A percentile compares a stretch with the other conserved stretches of the same genome.
Evolutionary conservation across 2,888 invertebrate genomes (phyloP).

Genomic region (Drosophila paranaensis): DNA sequence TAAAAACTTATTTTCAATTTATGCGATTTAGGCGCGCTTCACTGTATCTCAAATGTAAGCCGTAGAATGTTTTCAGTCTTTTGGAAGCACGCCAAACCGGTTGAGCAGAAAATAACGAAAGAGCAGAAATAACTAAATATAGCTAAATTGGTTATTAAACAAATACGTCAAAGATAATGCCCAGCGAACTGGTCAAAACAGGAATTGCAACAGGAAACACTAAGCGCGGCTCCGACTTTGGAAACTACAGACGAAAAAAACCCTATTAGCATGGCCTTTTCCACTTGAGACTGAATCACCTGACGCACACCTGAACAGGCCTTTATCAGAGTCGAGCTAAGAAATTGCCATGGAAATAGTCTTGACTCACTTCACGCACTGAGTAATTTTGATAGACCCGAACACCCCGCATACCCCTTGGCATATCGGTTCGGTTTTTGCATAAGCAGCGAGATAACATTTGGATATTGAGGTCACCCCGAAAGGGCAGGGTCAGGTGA

Average conservation of each 20-base stretch:
- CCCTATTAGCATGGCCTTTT: slow-evolving; percentile 1
- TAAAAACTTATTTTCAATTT: too few species aligned
- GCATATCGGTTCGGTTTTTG: slow-evolving; percentile 5
- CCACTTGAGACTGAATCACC: background rate
- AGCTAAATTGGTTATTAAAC: slow-evolving; percentile 38
- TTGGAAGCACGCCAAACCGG: slow-evolving; percentile 58
- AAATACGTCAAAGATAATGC: slow-evolving; percentile 34
- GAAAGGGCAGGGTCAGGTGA: background rate
- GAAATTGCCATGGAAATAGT: slow-evolving; percentile 4
- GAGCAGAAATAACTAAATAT: slow-evolving; percentile 35
- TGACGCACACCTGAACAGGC: background rate
- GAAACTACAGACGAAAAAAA: background rate
- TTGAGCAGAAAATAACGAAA: slow-evolving; percentile 18
- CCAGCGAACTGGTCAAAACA: slow-evolving; percentile 40
- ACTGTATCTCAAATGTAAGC: slow-evolving; percentile 45
- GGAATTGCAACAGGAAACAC: slow-evolving; percentile 54
- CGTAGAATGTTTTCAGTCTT: slow-evolving; percentile 21
- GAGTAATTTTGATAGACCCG: background rate
- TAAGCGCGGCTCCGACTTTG: background rate
- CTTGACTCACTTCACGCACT: slow-evolving; percentile 4
- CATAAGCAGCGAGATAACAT: slow-evolving; percentile 29
- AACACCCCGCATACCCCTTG: background rate
- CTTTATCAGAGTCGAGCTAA: background rate
- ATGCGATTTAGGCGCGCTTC: background rate
- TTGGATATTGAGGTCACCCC: background rate